These are phyloP conservation scores for Lepas anatifera DNA, from an alignment of 2,888 invertebrate species.

Conservation along the genomic window DNA sequence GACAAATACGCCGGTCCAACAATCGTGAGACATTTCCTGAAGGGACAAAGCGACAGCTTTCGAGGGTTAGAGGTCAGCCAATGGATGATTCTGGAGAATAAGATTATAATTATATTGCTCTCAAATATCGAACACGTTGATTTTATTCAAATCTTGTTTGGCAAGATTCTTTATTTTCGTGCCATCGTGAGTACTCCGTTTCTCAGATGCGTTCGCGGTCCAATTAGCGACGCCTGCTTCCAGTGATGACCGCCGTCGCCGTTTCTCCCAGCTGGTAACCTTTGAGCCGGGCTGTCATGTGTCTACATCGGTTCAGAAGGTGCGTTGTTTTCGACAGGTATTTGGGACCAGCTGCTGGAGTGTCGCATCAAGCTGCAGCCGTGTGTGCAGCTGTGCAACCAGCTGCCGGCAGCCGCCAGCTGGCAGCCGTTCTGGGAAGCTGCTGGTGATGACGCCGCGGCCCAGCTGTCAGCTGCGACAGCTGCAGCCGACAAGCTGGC, in stretches of 20 bases:
- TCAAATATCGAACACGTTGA: too few relatives aligned
- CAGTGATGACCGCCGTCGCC: background rate
- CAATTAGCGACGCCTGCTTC: background rate
- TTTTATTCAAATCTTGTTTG: too few relatives aligned
- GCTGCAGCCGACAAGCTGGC: constrained; percentile 46
- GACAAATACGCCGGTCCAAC: too few relatives aligned
- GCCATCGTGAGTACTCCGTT: background rate
- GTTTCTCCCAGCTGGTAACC: background rate
- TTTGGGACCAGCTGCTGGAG: constrained; percentile 80
- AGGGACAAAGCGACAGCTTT: too few relatives aligned
- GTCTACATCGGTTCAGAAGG: background rate
- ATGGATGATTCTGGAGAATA: too few relatives aligned
- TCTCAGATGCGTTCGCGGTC: background rate
- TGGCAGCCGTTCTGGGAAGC: constrained; percentile 38
- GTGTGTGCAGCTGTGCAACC: constrained; percentile 58
- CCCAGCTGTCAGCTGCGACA: constrained; percentile 39
- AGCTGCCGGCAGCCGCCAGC: constrained; percentile 49
- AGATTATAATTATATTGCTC: too few relatives aligned
- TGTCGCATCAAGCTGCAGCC: constrained; percentile 78
- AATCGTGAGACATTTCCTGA: too few relatives aligned
- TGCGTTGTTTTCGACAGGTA: background rate
- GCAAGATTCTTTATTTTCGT: too few relatives aligned
- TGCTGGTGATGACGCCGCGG: constrained; percentile 33
- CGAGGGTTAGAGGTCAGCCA: too few relatives aligned
- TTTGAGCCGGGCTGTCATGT: background rate